Percentiles rank a stretch among this genome's conserved stretches.
Conservation (phyloP, 2,888 invertebrate genomes). For the Zonitis immaculata region DNA sequence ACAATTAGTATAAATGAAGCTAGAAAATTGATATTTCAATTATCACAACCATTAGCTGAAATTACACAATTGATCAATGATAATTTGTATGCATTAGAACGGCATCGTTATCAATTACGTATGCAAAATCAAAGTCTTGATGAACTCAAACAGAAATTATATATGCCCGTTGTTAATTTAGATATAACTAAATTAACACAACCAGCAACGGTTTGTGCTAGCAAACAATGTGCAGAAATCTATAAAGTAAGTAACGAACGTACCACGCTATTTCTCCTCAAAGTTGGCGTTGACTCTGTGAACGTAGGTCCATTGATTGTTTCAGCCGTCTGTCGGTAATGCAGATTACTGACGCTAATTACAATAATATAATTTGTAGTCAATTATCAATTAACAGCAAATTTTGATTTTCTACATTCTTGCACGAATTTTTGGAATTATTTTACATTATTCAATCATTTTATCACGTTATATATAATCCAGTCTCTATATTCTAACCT, state of each 20-base stretch:
- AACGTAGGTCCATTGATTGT: too few relatives aligned
- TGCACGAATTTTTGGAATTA: too few relatives aligned
- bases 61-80: constrained; percentile 39
- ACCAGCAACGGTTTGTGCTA: constrained; percentile 39
- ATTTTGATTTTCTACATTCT: too few relatives aligned
- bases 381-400: too few relatives aligned
- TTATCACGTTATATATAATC: too few relatives aligned
- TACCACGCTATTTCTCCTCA: too few relatives aligned
- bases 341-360: too few relatives aligned
- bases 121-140: constrained; percentile 30
- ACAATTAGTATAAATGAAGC: constrained; percentile 42
- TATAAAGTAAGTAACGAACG: constrained; percentile 25
- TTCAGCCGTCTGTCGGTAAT: too few relatives aligned
- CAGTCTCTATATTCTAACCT: too few relatives aligned
- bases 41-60: constrained; percentile 42
- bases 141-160: constrained; percentile 34
- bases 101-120: constrained; percentile 27
- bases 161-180: constrained; percentile 36
- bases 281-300: too few relatives aligned
- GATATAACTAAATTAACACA: constrained; percentile 31
- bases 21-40: constrained; percentile 36
- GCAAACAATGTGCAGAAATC: constrained; percentile 31
- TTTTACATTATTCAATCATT: too few relatives aligned
- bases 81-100: constrained; percentile 35
- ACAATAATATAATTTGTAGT: too few relatives aligned